These are phyloP conservation scores for Helicolenus hilgendorfi DNA, from an alignment of 2,797 vertebrate species.

Conservation along the genomic window DNA sequence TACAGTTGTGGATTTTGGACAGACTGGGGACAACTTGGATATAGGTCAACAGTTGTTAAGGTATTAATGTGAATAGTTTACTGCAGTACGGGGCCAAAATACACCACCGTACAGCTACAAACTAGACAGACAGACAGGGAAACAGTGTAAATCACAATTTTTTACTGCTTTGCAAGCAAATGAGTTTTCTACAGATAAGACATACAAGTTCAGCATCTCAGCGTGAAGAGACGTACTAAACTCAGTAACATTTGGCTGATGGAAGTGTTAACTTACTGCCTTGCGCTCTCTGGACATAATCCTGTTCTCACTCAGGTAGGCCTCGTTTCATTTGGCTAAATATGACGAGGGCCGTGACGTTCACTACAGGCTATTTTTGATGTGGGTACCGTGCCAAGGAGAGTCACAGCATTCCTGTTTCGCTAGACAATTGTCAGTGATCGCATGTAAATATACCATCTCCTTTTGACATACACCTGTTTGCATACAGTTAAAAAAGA, in stretches of 20 bases:
- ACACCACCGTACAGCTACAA: background rate
- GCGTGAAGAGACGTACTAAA: background rate
- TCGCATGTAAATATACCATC: background rate
- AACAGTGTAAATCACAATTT: background rate
- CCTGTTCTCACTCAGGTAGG: constrained; percentile 60
- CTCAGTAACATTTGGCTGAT: constrained; percentile 13
- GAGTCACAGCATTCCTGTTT: background rate
- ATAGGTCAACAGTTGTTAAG: background rate
- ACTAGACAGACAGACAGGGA: background rate
- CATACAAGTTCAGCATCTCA: background rate
- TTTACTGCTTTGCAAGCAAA: background rate
- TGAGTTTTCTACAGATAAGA: background rate
- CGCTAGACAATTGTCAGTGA: background rate
- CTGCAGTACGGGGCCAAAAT: background rate
- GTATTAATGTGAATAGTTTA: background rate
- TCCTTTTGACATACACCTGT: background rate
- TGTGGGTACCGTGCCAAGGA: background rate
- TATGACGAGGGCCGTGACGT: constrained; percentile 35
- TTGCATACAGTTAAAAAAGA: background rate
- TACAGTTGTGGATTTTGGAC: background rate
- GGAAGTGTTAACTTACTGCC: constrained; percentile 49
- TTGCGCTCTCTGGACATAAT: constrained; percentile 49
- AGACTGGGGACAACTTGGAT: background rate
- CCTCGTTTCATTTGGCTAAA: constrained; percentile 57
- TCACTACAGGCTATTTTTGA: constrained; percentile 49